Conservation (phyloP, 2,888 invertebrate genomes). For the Sphaerophoria rueppellii region DNA sequence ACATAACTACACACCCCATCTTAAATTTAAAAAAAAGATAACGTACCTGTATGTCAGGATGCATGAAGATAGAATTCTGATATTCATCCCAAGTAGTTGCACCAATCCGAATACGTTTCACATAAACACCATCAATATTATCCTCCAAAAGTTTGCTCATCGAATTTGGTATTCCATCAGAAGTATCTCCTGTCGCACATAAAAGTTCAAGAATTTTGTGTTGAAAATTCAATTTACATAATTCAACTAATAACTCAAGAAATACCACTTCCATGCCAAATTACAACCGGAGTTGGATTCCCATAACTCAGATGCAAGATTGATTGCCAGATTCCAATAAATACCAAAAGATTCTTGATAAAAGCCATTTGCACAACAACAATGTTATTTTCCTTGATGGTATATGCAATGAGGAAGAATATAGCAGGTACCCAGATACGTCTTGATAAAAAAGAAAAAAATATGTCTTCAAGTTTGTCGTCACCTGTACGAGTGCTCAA, state of each 20-base stretch:
- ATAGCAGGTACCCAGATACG: too few species aligned
- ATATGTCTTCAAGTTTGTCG: background rate
- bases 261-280: constrained; percentile 97
- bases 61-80: constrained; percentile 90
- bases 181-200: constrained; percentile 89
- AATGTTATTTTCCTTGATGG: constrained; percentile 2
- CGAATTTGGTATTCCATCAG: constrained; percentile 80
- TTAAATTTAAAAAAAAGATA: background rate
- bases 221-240: constrained; percentile 6
- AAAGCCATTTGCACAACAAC: constrained; percentile 44
- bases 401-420: background rate
- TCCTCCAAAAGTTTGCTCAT: constrained; percentile 88
- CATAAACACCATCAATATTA: constrained; percentile 89
- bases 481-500: constrained; percentile 34
- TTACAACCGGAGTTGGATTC: constrained; percentile 85
- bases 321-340: constrained; percentile 32
- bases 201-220: background rate
- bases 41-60: constrained; percentile 86
- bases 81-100: constrained; percentile 86
- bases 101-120: constrained; percentile 92
- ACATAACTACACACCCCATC: background rate
- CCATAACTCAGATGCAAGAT: constrained; percentile 14
- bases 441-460: too few species aligned
- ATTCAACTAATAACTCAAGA: constrained; percentile 49
- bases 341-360: constrained; percentile 34